Conservation (phyloP, 2,797 vertebrate genomes). For the Chelidonichthys spinosus region DNA sequence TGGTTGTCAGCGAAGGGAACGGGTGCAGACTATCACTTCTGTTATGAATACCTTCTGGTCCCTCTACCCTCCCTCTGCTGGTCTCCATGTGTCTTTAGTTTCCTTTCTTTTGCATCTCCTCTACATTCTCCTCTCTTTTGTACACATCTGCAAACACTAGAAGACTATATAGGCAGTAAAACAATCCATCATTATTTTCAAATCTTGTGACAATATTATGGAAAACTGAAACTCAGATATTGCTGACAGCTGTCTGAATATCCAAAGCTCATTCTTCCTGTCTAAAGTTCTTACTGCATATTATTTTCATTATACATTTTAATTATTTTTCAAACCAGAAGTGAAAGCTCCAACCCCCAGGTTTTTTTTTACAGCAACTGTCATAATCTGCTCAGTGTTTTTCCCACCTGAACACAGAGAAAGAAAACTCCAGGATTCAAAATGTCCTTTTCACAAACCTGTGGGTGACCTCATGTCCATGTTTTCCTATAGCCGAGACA, state of each 20-base stretch:
- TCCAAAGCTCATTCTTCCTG: background rate
- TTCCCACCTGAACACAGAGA: slow-evolving; percentile 1
- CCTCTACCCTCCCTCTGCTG: slow-evolving; percentile 17
- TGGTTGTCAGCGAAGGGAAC: slow-evolving; percentile 26
- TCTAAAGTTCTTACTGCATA: background rate
- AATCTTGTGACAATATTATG: background rate
- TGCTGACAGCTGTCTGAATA: background rate
- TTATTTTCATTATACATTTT: background rate
- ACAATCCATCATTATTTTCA: background rate
- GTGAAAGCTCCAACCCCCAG: background rate
- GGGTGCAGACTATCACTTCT: slow-evolving; percentile 35
- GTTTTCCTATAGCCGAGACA: slow-evolving; percentile 28
- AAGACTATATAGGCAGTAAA: background rate
- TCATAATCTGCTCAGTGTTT: background rate
- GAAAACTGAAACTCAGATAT: background rate
- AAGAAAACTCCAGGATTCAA: background rate
- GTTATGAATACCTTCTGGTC: slow-evolving; percentile 45
- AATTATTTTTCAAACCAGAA: background rate
- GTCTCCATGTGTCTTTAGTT: slow-evolving; percentile 27
- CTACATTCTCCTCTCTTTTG: background rate
- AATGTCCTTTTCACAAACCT: slow-evolving; percentile 21
- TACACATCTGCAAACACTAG: background rate
- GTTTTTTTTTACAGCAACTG: background rate
- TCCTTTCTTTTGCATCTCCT: slow-evolving; percentile 10
- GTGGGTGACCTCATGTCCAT: slow-evolving; percentile 31